Conservation (phyloP, 2,888 invertebrate species). For the Atherix ibis region DNA sequence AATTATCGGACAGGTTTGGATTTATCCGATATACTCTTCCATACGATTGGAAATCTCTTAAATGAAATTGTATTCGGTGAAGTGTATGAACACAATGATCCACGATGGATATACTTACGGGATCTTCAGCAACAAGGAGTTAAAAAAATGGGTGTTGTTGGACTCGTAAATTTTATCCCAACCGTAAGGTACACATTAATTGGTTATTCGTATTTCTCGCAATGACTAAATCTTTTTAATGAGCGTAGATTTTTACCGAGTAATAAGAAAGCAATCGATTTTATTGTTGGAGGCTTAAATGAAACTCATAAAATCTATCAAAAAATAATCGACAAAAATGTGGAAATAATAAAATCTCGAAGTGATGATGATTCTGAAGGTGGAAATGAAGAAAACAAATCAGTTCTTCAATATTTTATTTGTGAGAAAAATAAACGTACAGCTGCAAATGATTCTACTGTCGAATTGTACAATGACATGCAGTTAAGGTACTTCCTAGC, state of each 20-base stretch:
- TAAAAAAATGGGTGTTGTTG: constrained; percentile 67
- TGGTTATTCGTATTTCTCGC: constrained; percentile 8
- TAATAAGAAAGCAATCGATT: constrained; percentile 45
- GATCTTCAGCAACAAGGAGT: constrained; percentile 69
- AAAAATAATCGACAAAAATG: constrained; percentile 40
- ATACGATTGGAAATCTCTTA: constrained; percentile 60
- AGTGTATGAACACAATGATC: constrained; percentile 49
- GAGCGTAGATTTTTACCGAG: constrained; percentile 36
- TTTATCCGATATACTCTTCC: too few relatives aligned
- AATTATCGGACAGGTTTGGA: too few relatives aligned
- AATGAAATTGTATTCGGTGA: constrained; percentile 65
- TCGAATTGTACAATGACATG: constrained; percentile 40
- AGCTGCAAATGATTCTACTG: constrained; percentile 28
- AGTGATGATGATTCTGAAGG: constrained; percentile 20
- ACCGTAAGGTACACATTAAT: constrained; percentile 43
- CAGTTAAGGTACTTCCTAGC: constrained; percentile 62
- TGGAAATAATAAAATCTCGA: constrained; percentile 17
- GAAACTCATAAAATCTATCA: constrained; percentile 60
- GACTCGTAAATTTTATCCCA: constrained; percentile 70
- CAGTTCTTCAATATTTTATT: constrained; percentile 48
- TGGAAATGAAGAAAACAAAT: neutral
- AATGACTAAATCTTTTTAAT: too few relatives aligned
- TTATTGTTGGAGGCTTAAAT: constrained; percentile 49
- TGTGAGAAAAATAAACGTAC: constrained; percentile 40
- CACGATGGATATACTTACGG: constrained; percentile 61